A percentile compares a stretch with the other conserved stretches of the same genome.
phyloP scores from a whole-genome alignment of 2,113 vertebrate genomes.

The Corythoichthys haematopterus region DNA sequence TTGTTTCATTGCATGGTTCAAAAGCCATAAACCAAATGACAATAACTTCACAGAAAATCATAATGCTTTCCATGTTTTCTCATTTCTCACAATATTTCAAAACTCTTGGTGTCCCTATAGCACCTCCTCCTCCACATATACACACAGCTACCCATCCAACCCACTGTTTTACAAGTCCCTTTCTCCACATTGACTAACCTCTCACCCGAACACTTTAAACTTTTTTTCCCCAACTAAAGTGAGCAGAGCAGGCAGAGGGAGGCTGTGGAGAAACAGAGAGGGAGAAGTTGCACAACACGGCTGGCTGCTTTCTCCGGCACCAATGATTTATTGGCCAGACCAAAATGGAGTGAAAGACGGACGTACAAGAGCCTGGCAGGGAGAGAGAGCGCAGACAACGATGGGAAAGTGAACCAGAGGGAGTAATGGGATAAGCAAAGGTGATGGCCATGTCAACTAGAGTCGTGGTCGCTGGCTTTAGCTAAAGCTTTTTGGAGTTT shows the following conservation, averaged over 20 bases:
- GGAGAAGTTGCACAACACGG: constrained; percentile 53
- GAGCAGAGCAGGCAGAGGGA: constrained; percentile 50
- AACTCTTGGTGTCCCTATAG: constrained; percentile 11
- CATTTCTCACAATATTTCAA: constrained; percentile 5
- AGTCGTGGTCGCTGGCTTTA: constrained; percentile 36
- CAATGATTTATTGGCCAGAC: constrained; percentile 59
- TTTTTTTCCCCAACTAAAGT: constrained; percentile 29
- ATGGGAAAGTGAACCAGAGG: constrained; percentile 36
- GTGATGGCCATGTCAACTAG: constrained; percentile 28
- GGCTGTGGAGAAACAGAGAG: constrained; percentile 19
- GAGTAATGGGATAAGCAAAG: constrained; percentile 44
- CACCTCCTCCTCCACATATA: neutral
- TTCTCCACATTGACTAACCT: constrained; percentile 43
- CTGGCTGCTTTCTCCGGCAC: constrained; percentile 42
- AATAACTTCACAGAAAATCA: neutral
- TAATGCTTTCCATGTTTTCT: neutral
- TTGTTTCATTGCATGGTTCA: neutral
- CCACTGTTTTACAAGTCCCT: constrained; percentile 49
- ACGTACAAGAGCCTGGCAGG: constrained; percentile 41
- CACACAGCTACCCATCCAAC: constrained; percentile 28
- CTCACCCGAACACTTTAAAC: constrained; percentile 50
- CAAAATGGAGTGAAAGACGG: constrained; percentile 64
- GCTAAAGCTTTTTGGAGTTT: constrained; percentile 39
- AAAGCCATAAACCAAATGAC: neutral
- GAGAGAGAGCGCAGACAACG: constrained; percentile 43